Conservation (phyloP, 1,140 invertebrate genomes). For the Leptonema lineaticorne region DNA sequence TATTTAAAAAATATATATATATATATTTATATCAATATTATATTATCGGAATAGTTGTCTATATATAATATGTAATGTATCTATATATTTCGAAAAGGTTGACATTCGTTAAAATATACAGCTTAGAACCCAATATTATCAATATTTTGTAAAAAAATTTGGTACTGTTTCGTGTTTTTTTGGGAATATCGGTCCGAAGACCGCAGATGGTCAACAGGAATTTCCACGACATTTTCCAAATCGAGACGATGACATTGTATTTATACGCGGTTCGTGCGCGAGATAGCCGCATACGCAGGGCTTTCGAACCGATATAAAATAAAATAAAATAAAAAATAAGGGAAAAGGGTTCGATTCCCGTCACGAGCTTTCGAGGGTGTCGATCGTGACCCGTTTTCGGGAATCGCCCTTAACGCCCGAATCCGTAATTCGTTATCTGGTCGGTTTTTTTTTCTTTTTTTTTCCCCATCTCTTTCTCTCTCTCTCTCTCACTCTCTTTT, state of each 20-base stretch:
- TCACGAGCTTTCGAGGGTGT: slow-evolving; percentile 9
- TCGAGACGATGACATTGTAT: background rate
- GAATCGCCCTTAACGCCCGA: slow-evolving; percentile 16
- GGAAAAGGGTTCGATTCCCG: slow-evolving; percentile 5
- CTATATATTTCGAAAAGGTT: too few relatives aligned
- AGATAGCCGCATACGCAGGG: too few relatives aligned
- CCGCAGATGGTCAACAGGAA: slow-evolving; percentile 13
- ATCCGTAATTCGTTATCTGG: slow-evolving; percentile 23
- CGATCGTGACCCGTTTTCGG: slow-evolving; percentile 19
- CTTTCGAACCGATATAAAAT: background rate
- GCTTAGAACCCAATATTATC: too few relatives aligned
- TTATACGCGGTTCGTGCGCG: background rate
- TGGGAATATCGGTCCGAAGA: too few relatives aligned
- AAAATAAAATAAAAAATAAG: background rate
- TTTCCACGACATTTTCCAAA: background rate
- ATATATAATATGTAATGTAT: too few relatives aligned
- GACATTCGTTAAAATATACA: too few relatives aligned
- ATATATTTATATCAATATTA: too few relatives aligned
- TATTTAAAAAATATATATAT: too few relatives aligned
- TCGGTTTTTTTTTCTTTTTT: too few relatives aligned
- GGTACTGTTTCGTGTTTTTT: too few relatives aligned
- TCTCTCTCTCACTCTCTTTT: background rate
- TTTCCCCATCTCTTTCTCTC: background rate
- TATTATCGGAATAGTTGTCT: too few relatives aligned
- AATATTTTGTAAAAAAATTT: too few relatives aligned